These are phyloP conservation scores for Trachythela sp. DNA, from an alignment of 64 coral and sea anemone genomes.

Conservation along the genomic window DNA sequence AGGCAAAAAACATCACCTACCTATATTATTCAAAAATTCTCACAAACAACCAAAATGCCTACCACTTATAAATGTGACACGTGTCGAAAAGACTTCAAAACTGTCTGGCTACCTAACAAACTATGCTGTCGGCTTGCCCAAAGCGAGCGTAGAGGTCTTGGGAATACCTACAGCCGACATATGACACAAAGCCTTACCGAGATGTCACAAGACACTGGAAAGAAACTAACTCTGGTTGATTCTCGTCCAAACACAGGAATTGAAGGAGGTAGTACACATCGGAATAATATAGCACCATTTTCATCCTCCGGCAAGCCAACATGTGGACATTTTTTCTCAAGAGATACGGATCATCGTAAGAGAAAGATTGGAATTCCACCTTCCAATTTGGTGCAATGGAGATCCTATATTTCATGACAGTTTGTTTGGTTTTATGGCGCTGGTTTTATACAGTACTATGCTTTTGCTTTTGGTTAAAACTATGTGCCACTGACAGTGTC, in stretches of 20 bases:
- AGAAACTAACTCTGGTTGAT: neutral
- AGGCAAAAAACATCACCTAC: neutral
- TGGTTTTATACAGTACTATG: no score
- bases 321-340: slow-evolving; percentile 83
- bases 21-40: no score
- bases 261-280: slow-evolving; percentile 59
- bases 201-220: neutral
- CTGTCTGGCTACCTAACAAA: slow-evolving; percentile 88
- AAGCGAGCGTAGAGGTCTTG: neutral
- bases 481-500: no score
- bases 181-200: neutral
- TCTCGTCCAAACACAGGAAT: slow-evolving; percentile 38
- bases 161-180: slow-evolving; percentile 45
- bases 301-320: slow-evolving; percentile 80
- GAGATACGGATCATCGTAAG: slow-evolving; percentile 84
- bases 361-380: slow-evolving; percentile 92
- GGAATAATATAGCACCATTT: slow-evolving; percentile 57
- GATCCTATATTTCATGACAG: slow-evolving; percentile 55
- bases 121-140: slow-evolving; percentile 67
- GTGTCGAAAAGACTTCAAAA: slow-evolving; percentile 74
- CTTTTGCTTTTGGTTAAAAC: no score
- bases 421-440: neutral
- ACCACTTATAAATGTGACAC: slow-evolving; percentile 61
- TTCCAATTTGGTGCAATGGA: slow-evolving; percentile 88
- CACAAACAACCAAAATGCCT: neutral